Evolutionary conservation across 2,888 invertebrate species (phyloP), one percentile per base, ranked within the genome.

Genomic region (Lasius platythorax): DNA sequence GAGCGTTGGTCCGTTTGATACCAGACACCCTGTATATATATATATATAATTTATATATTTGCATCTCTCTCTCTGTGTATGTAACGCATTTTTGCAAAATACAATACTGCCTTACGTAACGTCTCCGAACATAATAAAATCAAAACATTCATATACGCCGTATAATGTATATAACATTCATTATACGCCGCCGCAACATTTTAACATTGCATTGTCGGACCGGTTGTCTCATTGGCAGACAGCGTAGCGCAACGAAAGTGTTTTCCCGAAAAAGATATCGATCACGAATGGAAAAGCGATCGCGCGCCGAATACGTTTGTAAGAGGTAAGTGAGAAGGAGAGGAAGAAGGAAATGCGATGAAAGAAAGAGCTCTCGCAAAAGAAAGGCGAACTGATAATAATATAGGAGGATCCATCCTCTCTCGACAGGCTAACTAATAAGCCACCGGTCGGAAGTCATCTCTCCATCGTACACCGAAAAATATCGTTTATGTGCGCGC

Each of bases 61-160:
- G 66, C 58, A 88, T 87, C 70, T 81, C 0, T 43, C 0, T 43
- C n/a, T 50, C 50, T 18, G 50, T 53, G 18, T 50, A 43, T 56
- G 66, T 82, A 86, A 89, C 83, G 63, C 58, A 64, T 63, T 82
- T 37, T 64, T 75, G 79, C 74, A 82, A 87, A 84, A 87, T 58
- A 67, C 76, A 85, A 88, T 88, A 86, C 72, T 84, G 73, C 67
- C 43, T 67, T 72, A 68, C 72, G 76, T 82, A 83, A 85, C 50
- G 83, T 76, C 18, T 50, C 28, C 37, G 50, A 76, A 63, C 73
- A 43, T 75, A 75, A 64, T 61, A 74, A 75, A 46, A 63, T 73
- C 50, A n/a, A 50, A 23, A 70, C n/a, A n/a, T n/a, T n/a, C n/a
- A n/a, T n/a, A n/a, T n/a, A n/a, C n/a, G n/a, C n/a, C n/a, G n/a